Conservation (phyloP, 1,140 invertebrate species). For the Heterodera carotae region DNA sequence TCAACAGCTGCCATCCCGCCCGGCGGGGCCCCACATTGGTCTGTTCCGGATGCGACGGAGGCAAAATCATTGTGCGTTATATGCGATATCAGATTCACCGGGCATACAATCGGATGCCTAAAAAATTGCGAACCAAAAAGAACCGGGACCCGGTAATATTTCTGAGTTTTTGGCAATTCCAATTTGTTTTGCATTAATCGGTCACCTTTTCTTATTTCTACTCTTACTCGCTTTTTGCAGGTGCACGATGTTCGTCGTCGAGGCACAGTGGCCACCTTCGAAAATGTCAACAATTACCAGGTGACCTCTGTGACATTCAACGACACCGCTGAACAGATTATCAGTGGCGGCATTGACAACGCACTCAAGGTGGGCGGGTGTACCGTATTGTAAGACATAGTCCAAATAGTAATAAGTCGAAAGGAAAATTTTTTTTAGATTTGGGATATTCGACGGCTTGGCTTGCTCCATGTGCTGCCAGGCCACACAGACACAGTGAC, state of each 20-base stretch:
- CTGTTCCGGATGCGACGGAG: conserved; percentile 92
- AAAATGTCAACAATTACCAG: conserved; percentile 75
- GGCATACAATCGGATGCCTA: too few relatives aligned
- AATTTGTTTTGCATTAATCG: too few relatives aligned
- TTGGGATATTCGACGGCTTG: conserved; percentile 92
- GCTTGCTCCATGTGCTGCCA: conserved; percentile 80
- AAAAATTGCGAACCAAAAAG: too few relatives aligned
- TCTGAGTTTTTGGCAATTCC: background rate
- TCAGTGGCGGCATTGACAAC: conserved; percentile 93
- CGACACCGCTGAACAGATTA: conserved; percentile 86
- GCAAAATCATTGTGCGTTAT: conserved; percentile 78
- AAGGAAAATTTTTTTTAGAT: conserved; percentile 68
- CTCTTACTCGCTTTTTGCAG: conserved; percentile 53
- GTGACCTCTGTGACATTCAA: conserved; percentile 90
- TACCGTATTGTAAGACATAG: too few relatives aligned
- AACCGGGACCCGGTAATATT: too few relatives aligned
- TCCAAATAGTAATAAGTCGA: background rate
- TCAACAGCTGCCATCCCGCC: conserved; percentile 73
- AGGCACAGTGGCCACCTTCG: conserved; percentile 78
- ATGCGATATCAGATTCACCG: too few relatives aligned
- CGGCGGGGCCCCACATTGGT: conserved; percentile 83
- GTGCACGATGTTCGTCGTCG: conserved; percentile 81
- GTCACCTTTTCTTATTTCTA: too few relatives aligned
- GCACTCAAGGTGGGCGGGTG: conserved; percentile 78
- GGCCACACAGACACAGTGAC: conserved; percentile 93